Evolutionary conservation across 2,888 invertebrate species (phyloP), one percentile per base, ranked within the genome.

Genomic region (Microctonus brassicae): DNA sequence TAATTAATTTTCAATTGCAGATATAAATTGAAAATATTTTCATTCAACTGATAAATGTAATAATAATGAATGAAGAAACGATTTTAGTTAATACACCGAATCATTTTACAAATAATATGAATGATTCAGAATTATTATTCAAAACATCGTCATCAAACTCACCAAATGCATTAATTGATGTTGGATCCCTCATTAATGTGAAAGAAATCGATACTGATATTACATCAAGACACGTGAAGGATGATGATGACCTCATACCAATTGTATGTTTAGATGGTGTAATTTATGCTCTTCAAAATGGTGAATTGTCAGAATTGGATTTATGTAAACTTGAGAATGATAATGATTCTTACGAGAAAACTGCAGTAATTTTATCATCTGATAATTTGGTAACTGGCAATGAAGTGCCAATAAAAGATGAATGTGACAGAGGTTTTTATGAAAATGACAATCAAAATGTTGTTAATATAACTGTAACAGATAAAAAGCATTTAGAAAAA

Each of bases 181-280:
- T 75, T 20, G 68, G 42, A 73, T 73, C 47, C 52, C 26, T 69
- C 0, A 69, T 73, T 5, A 75, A 81, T 33, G 72, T 72, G 33
- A 63, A 47, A 26, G 63, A 17, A 63, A 29, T n/a, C 7, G 39
- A 39, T 36, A 20, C 17, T 2, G 47, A 29, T 9, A 11, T 2
- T 17, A 11, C 6, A 39, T 13, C 67, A 4, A 72, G 75, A 2
- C 63, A 73, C 13, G 76, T 79, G 29, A 74, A 68, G 20, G 81
- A 77, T n/a, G 81, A 79, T 11, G 80, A 80, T 9, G 80, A 83
- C 71, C 76, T 82, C 9, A 77, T 84, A 55, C 81, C 84, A 33
- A 73, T 85, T 34, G 76, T 84, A 62, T 85, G 78, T 72, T 64
- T 85, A n/a, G 83, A 84, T 57, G 83, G 84, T 20, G 80, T 83